Evolutionary conservation across 2,113 vertebrate species (phyloP), one percentile per base, ranked within the genome.

Genomic region (Gopherus evgoodei): DNA sequence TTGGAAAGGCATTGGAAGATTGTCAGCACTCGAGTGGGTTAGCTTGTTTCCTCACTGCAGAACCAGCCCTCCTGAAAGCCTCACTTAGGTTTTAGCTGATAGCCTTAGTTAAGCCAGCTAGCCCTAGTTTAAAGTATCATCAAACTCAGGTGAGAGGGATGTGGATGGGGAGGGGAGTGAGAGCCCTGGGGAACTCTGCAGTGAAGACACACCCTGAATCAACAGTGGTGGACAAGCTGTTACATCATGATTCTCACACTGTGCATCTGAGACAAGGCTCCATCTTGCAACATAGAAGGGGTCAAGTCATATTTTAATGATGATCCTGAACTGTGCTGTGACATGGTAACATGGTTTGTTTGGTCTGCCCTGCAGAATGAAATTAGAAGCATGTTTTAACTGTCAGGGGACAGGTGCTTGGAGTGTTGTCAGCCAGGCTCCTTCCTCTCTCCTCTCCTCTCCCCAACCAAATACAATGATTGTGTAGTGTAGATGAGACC

Each of bases 231-330:
- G 69, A 95, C 81, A 94, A 82, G 82, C 80, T 96, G 59, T 88
- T 94, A 88, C 81, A 95, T 96, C 85, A 38, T 56, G 85, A 42
- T 89, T 35, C 11, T 88, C 92, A 90, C 91, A 89, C 95, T 92
- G 88, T 91, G 76, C 78, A 90, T 0, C 0, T 79, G 93, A 81
- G 81, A 90, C 65, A 54, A 50, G 75, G 29, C 88, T 96, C 24
- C 31, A 25, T 0, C 50, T 93, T 25, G 81, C 82, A 42, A 69
- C 85, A n/a, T 54, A 93, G 52, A 62, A 93, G 52, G 47, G 82
- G 88, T 90, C 57, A 12, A 62, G 57, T 7, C 65, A 88, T 84
- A 22, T 88, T 93, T 93, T 87, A 52, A 54, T 52, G 38, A 8
- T 72, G 44, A 16, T 96, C 85, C 76, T 79, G 91, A 88, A 57